These are phyloP conservation scores for Diachasmimorpha longicaudata DNA, from an alignment of 1,140 invertebrate species.

Conservation along the genomic window DNA sequence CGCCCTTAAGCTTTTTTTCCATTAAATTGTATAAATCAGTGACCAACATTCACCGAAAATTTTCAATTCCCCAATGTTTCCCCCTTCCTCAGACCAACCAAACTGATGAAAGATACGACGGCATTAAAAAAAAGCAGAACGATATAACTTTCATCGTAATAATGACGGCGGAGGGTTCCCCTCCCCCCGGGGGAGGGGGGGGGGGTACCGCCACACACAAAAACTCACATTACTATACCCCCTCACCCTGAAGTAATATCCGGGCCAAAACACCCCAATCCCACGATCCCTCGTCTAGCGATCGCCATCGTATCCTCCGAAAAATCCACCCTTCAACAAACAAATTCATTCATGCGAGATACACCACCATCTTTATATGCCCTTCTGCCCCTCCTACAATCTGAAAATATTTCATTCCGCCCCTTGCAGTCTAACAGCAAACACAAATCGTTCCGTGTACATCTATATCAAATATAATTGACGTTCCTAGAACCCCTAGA, in stretches of 20 bases:
- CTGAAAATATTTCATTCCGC: constrained; percentile 33
- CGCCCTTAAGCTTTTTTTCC: no score
- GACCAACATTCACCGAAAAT: no score
- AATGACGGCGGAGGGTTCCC: neutral
- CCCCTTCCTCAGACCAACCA: no score
- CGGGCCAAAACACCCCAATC: constrained; percentile 21
- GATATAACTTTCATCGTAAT: neutral
- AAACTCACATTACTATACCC: neutral
- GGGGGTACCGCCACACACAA: neutral
- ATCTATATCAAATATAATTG: constrained; percentile 53
- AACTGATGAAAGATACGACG: no score
- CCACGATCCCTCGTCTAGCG: constrained; percentile 31
- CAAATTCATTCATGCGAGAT: constrained; percentile 38
- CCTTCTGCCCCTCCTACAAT: neutral
- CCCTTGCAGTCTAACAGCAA: constrained; percentile 1
- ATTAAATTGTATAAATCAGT: no score
- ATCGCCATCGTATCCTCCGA: constrained; percentile 30
- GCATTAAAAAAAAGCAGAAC: neutral
- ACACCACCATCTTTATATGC: neutral
- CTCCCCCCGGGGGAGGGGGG: no score
- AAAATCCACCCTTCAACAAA: constrained; percentile 38
- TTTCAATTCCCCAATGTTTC: no score
- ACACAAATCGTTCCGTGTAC: constrained; percentile 25
- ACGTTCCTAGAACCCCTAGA: constrained; percentile 37
- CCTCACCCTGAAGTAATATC: constrained; percentile 31